Conservation (phyloP, 2,888 invertebrate genomes). For the Mythimna ferrago region DNA sequence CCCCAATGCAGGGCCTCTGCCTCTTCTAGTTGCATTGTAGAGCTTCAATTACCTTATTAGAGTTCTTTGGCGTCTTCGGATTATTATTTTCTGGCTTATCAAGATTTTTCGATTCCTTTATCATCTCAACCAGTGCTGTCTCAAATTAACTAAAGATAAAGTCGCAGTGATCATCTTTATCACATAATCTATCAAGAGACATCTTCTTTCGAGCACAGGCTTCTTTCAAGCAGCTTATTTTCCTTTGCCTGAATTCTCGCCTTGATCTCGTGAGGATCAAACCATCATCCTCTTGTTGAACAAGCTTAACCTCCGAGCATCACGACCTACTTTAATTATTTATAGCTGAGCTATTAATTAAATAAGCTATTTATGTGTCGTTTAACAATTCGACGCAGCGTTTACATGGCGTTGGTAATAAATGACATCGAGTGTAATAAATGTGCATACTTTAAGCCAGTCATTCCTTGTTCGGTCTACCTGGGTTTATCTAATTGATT, state of each 20-base stretch:
- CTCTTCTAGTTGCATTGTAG: neutral
- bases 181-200: neutral
- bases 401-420: slow-evolving; percentile 30
- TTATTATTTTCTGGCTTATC: neutral
- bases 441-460: slow-evolving; percentile 24
- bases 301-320: slow-evolving; percentile 12
- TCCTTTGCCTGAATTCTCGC: neutral
- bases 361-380: slow-evolving; percentile 25
- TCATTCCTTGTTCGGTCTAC: slow-evolving; percentile 9
- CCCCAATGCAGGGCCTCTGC: no score
- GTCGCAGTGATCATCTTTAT: neutral
- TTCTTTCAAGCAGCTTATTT: neutral
- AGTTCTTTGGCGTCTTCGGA: neutral
- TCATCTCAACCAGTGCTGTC: no score
- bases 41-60: no score
- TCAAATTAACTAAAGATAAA: no score
- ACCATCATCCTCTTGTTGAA: neutral
- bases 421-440: slow-evolving; percentile 43
- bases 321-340: slow-evolving; percentile 11
- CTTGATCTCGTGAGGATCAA: slow-evolving; percentile 6
- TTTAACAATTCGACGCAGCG: slow-evolving; percentile 41
- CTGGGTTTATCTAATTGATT: slow-evolving; percentile 12
- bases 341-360: slow-evolving; percentile 28
- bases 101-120: no score
- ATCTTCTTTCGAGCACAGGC: neutral